Conservation (phyloP, 2,113 vertebrate species). For the Brachionichthys hirsutus region DNA sequence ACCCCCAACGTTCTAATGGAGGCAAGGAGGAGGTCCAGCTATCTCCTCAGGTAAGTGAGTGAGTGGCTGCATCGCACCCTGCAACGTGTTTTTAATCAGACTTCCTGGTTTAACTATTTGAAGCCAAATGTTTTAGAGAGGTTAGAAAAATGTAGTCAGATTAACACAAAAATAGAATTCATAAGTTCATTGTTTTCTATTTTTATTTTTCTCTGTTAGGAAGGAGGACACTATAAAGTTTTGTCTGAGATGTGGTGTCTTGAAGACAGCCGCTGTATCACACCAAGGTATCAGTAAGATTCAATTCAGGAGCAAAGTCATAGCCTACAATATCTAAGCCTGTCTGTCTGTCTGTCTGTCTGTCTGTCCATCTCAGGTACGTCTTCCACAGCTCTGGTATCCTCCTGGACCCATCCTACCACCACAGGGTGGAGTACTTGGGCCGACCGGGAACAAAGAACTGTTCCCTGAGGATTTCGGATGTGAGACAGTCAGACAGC, state of each 20-base stretch:
- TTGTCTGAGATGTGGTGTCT: constrained; percentile 76
- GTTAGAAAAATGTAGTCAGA: too few species aligned
- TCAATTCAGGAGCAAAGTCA: neutral
- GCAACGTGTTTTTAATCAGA: too few species aligned
- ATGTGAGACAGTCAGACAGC: constrained; percentile 69
- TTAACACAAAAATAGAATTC: too few species aligned
- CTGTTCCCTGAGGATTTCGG: constrained; percentile 72
- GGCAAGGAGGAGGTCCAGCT: constrained; percentile 6
- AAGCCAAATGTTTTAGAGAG: too few species aligned
- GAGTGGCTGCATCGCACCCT: too few species aligned
- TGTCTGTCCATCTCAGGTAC: constrained; percentile 48
- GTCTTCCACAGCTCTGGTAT: constrained; percentile 72
- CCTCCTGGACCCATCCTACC: constrained; percentile 61
- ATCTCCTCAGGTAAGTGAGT: constrained; percentile 53
- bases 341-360: too few species aligned
- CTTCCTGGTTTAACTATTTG: too few species aligned
- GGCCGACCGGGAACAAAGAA: constrained; percentile 59
- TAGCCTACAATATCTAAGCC: too few species aligned
- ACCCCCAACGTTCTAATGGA: constrained; percentile 50
- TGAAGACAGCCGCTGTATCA: constrained; percentile 65
- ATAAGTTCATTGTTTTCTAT: neutral
- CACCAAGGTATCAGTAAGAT: constrained; percentile 44
- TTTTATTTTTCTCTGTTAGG: constrained; percentile 14
- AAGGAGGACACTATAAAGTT: constrained; percentile 36
- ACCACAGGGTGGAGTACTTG: constrained; percentile 66